Evolutionary conservation across 2,797 vertebrate genomes (phyloP), one percentile per base, ranked within the genome.

Genomic region (Urocyon cinereoargenteus): DNA sequence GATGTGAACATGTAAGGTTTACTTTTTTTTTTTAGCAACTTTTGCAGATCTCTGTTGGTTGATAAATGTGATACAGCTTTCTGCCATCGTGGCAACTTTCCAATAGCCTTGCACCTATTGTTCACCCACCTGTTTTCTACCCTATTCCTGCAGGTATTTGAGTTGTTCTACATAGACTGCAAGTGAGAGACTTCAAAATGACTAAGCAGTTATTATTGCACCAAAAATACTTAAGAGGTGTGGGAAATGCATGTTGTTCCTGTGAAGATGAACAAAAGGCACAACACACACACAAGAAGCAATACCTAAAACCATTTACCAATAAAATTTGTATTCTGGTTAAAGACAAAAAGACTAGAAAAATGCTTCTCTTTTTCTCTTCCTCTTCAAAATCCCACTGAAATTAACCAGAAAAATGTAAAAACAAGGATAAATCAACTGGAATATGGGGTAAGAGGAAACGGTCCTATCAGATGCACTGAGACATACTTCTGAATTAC

Each of bases 331-430:
- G n/a, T 55, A 53, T 92, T 78, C 61, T 91, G 40, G 36, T 31
- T 91, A 28, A 88, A 59, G 51, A 59, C 79, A 59, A 90, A 86
- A 92, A 90, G 21, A 86, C 2, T 66, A 51, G 84, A 36, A 45
- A 92, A 49, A 94, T 12, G 31, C 57, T 73, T 77, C 45, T 93
- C 45, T 73, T 14, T 73, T 14, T 92, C 89, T 49, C 53, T 51
- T 77, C 24, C 22, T 16, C 55, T 92, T 86, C 40, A 93, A 96
- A 93, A 90, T 59, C 55, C n/a, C 86, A 90, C 31, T 77, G 45
- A 83, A 94, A 86, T 59, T 84, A 62, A 4, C 73, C 45, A 66
- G 86, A 45, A 62, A 88, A 70, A 88, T 6, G 4, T 78, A 57
- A 94, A 83, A 88, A 87, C 36, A 79, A 72, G 22, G 15, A 78